Conservation (phyloP, 2,113 vertebrate species). For the Larimichthys crocea region DNA sequence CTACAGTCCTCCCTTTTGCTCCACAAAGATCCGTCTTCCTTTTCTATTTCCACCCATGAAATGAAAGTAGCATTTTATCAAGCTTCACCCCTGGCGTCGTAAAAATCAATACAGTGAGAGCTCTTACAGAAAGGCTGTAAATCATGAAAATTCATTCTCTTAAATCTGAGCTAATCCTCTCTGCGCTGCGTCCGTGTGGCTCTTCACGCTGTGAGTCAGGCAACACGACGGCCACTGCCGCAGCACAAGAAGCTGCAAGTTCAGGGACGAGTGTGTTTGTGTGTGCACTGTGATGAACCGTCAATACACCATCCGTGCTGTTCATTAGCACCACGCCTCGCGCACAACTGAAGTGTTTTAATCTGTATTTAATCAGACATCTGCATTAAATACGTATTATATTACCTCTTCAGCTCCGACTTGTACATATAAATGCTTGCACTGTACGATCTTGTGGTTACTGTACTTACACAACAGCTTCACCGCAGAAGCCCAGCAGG, state of each 20-base stretch:
- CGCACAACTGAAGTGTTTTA: constrained; percentile 8
- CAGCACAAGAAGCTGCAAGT: constrained; percentile 14
- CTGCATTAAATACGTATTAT: background rate
- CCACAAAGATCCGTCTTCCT: constrained; percentile 47
- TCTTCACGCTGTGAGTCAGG: constrained; percentile 28
- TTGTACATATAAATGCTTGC: constrained; percentile 20
- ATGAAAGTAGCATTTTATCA: constrained; percentile 78
- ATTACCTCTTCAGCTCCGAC: constrained; percentile 10
- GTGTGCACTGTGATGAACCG: background rate
- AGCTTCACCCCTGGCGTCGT: constrained; percentile 59
- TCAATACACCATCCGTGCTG: background rate
- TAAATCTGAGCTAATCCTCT: constrained; percentile 60
- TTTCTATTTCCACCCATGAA: constrained; percentile 66
- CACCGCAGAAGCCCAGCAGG: constrained; percentile 24
- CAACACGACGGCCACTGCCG: constrained; percentile 21
- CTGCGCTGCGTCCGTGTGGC: constrained; percentile 16
- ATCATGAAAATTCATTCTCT: constrained; percentile 69
- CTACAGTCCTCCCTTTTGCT: constrained; percentile 28
- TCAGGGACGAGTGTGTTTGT: constrained; percentile 9
- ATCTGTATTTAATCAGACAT: background rate
- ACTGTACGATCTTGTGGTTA: constrained; percentile 18
- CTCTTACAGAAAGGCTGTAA: constrained; percentile 66
- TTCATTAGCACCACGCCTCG: constrained; percentile 3
- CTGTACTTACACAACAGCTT: constrained; percentile 19
- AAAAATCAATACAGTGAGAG: constrained; percentile 77